Conservation (phyloP, 2,888 invertebrate species). For the Automeris io region DNA sequence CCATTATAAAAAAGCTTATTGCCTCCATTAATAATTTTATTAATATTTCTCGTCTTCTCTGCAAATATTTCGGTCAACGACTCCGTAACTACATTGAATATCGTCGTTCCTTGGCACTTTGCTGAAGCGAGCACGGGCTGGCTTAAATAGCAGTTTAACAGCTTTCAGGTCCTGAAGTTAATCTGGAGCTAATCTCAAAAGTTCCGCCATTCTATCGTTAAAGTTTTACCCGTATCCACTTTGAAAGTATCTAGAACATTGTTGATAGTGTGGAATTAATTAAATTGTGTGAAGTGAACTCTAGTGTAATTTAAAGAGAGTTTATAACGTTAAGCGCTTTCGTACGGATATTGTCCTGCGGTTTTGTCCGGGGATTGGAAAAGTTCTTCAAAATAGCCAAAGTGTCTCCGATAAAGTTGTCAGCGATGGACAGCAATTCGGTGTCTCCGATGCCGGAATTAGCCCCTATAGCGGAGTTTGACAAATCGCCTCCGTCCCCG, state of each 20-base stretch:
- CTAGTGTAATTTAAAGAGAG: slow-evolving; percentile 15
- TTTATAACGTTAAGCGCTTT: slow-evolving; percentile 14
- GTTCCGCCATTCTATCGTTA: slow-evolving; percentile 27
- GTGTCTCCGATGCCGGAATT: slow-evolving; percentile 82
- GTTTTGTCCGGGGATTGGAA: slow-evolving; percentile 42
- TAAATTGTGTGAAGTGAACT: slow-evolving; percentile 20
- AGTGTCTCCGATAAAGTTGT: slow-evolving; percentile 77
- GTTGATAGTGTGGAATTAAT: slow-evolving; percentile 18
- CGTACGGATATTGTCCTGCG: slow-evolving; percentile 36
- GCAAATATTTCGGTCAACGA: slow-evolving; percentile 13
- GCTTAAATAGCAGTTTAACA: slow-evolving; percentile 39
- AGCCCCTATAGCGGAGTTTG: slow-evolving; percentile 83
- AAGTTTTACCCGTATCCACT: slow-evolving; percentile 21
- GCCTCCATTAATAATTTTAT: background rate
- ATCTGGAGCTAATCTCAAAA: slow-evolving; percentile 32
- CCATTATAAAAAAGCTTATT: background rate
- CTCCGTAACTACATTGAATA: slow-evolving; percentile 11
- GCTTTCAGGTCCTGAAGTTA: slow-evolving; percentile 41
- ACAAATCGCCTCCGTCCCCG: slow-evolving; percentile 82
- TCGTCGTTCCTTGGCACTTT: slow-evolving; percentile 2
- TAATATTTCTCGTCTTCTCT: slow-evolving; percentile 1
- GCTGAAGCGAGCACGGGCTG: slow-evolving; percentile 28
- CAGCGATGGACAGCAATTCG: slow-evolving; percentile 81
- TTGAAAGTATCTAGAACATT: slow-evolving; percentile 10
- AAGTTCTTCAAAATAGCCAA: slow-evolving; percentile 52